Evolutionary conservation across 2,888 invertebrate genomes (phyloP).

Genomic region (Opisthograptis luteolata): DNA sequence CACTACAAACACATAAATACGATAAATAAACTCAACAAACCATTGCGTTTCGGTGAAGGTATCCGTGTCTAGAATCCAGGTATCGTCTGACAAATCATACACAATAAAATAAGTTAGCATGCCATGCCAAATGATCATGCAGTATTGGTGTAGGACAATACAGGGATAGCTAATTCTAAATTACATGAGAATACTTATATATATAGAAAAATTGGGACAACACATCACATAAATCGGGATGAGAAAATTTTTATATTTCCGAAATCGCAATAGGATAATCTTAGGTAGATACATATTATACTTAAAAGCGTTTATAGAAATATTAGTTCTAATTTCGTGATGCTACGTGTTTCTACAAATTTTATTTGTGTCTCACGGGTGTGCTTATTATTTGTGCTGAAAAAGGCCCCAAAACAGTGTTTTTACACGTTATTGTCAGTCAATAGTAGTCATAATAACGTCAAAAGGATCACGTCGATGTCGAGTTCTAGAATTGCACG

Average conservation of each 20-base stretch:
- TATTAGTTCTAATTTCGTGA: conserved; percentile 30
- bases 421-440: conserved; percentile 35
- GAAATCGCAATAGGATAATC: conserved; percentile 8
- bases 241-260: not conserved
- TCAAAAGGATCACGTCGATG: conserved; percentile 38
- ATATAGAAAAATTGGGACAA: conserved; percentile 36
- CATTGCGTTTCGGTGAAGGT: conserved; percentile 72
- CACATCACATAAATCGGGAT: conserved; percentile 9
- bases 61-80: conserved; percentile 81
- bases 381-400: conserved; percentile 38
- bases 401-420: conserved; percentile 28
- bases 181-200: conserved; percentile 45
- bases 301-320: conserved; percentile 27
- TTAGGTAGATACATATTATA: no score
- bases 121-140: conserved; percentile 80
- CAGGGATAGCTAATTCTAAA: conserved; percentile 41
- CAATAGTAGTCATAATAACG: conserved; percentile 28
- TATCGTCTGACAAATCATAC: conserved; percentile 82
- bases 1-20: conserved; percentile 49
- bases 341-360: conserved; percentile 35
- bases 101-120: conserved; percentile 78
- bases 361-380: conserved; percentile 33
- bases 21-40: conserved; percentile 76
- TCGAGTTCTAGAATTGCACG: conserved; percentile 54
- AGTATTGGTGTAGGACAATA: conserved; percentile 60